Evolutionary conservation across 2,888 invertebrate genomes (phyloP).

Genomic region (Melolontha melolontha): DNA sequence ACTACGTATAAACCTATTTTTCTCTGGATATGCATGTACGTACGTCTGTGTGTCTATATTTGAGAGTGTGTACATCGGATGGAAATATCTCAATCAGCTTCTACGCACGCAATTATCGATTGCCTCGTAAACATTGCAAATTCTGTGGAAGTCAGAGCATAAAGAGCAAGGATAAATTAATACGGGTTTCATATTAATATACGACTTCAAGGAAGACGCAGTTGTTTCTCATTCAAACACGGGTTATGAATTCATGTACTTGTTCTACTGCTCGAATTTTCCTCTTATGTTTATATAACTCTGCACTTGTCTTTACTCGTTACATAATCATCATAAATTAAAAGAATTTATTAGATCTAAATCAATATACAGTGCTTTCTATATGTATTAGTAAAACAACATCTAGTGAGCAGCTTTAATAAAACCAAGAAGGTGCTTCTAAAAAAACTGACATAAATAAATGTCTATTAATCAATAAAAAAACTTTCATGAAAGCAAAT

Average conservation of each 20-base stretch:
- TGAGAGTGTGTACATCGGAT: slow-evolving; percentile 39
- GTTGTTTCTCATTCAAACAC: slow-evolving; percentile 46
- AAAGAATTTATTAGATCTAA: too few relatives aligned
- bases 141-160: slow-evolving; percentile 57
- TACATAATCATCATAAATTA: too few relatives aligned
- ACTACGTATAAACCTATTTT: slow-evolving; percentile 46
- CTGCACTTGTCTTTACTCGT: too few relatives aligned
- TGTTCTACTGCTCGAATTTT: too few relatives aligned
- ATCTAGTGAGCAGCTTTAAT: too few relatives aligned
- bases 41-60: slow-evolving; percentile 1
- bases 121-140: slow-evolving; percentile 58
- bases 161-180: slow-evolving; percentile 59
- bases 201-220: slow-evolving; percentile 51
- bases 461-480: too few relatives aligned
- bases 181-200: slow-evolving; percentile 58
- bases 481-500: too few relatives aligned
- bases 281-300: too few relatives aligned
- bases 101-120: slow-evolving; percentile 63
- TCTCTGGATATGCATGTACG: slow-evolving; percentile 32
- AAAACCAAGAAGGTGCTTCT: too few relatives aligned
- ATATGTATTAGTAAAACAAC: too few relatives aligned
- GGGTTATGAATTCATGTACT: background rate
- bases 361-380: too few relatives aligned
- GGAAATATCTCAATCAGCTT: slow-evolving; percentile 64
- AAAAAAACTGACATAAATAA: too few relatives aligned